A percentile compares a stretch with the other conserved stretches of the same genome.
Evolutionary conservation across 2,888 invertebrate species (phyloP).

Genomic region (Petrolisthes cinctipes): DNA sequence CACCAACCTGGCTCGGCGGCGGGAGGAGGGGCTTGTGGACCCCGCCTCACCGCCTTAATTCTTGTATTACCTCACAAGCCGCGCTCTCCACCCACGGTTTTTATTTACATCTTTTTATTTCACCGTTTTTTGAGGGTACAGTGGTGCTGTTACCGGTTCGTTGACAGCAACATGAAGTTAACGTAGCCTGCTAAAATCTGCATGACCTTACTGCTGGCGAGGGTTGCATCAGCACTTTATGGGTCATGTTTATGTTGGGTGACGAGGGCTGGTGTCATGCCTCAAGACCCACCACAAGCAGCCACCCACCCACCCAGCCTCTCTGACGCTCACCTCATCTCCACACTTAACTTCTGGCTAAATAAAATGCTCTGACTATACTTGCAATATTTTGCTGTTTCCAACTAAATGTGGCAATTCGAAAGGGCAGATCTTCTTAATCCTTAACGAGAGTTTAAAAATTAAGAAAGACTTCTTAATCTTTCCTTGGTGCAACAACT

Average conservation of each 20-base stretch:
- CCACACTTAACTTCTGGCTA: too few relatives aligned
- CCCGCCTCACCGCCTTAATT: slow-evolving; percentile 11
- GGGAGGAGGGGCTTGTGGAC: slow-evolving; percentile 44
- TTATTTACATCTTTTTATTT: slow-evolving; percentile 15
- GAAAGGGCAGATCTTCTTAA: too few relatives aligned
- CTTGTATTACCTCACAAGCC: slow-evolving; percentile 13
- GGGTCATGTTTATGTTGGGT: slow-evolving; percentile 5
- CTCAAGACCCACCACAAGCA: background rate
- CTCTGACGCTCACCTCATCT: too few relatives aligned
- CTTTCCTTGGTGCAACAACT: too few relatives aligned
- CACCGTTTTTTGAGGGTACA: background rate
- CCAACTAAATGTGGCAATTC: too few relatives aligned
- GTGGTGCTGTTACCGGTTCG: background rate
- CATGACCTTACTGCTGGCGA: background rate
- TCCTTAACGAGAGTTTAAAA: too few relatives aligned
- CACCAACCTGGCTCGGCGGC: slow-evolving; percentile 41
- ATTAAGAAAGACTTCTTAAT: too few relatives aligned
- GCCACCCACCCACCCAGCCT: too few relatives aligned
- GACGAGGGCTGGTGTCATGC: background rate
- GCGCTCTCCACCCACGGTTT: background rate
- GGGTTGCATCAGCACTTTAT: background rate
- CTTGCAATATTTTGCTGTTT: too few relatives aligned
- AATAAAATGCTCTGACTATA: too few relatives aligned
- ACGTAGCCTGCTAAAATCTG: slow-evolving; percentile 1
- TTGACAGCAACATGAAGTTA: slow-evolving; percentile 18